These are phyloP conservation scores for Aradophagus sp. DNA, from an alignment of 1,140 invertebrate genomes.

Conservation along the genomic window DNA sequence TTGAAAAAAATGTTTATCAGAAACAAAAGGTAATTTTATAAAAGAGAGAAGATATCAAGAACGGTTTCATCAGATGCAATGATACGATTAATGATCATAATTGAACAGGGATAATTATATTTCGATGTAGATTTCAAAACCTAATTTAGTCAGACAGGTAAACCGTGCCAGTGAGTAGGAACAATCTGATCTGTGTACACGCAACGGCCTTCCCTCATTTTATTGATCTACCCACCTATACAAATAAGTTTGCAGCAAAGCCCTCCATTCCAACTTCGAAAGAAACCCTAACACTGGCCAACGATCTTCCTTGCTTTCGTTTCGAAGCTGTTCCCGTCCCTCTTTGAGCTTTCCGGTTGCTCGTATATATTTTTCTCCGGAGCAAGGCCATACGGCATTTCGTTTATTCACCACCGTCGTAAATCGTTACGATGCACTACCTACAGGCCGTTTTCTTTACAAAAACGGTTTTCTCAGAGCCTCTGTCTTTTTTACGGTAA, in stretches of 20 bases:
- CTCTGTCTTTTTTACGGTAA: constrained; percentile 35
- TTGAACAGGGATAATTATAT: too few species aligned
- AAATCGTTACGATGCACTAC: constrained; percentile 43
- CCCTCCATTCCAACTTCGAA: constrained; percentile 58
- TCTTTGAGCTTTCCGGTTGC: constrained; percentile 8
- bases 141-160: not conserved
- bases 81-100: too few species aligned
- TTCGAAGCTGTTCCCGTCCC: constrained; percentile 22
- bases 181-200: constrained; percentile 65
- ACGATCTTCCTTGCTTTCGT: constrained; percentile 29
- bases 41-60: too few species aligned
- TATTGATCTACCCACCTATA: constrained; percentile 71
- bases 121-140: too few species aligned
- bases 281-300: constrained; percentile 60
- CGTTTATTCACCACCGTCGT: constrained; percentile 50
- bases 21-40: too few species aligned
- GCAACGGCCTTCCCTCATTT: constrained; percentile 71
- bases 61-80: too few species aligned
- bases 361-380: constrained; percentile 36
- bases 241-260: constrained; percentile 66
- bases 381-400: constrained; percentile 26
- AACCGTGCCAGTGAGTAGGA: constrained; percentile 58
- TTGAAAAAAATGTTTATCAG: too few species aligned
- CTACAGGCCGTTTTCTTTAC: constrained; percentile 20
- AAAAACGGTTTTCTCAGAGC: constrained; percentile 41